Evolutionary conservation across 1,140 invertebrate species (phyloP).

Genomic region (Latrodectus geometricus): DNA sequence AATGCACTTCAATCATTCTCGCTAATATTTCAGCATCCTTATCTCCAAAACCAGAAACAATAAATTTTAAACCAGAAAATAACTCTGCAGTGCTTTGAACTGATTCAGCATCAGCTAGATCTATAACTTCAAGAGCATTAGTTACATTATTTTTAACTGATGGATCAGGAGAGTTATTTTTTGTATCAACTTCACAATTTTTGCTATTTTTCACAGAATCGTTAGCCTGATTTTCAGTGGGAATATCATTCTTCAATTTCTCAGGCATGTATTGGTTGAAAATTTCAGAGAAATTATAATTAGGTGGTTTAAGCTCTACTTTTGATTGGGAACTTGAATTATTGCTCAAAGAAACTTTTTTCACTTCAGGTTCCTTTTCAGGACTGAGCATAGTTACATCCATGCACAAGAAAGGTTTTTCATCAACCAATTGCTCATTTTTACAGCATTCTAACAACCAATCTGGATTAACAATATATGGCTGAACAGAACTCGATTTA

Average conservation of each 20-base stretch:
- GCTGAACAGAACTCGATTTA: slow-evolving; percentile 70
- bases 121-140: background rate
- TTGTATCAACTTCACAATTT: background rate
- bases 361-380: slow-evolving; percentile 11
- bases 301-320: background rate
- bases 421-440: slow-evolving; percentile 73
- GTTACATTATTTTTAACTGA: background rate
- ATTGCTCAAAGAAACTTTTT: background rate
- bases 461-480: slow-evolving; percentile 76
- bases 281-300: slow-evolving; percentile 25
- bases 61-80: slow-evolving; percentile 57
- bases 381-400: slow-evolving; percentile 7
- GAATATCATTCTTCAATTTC: background rate
- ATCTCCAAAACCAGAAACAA: slow-evolving; percentile 28
- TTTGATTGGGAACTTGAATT: background rate
- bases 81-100: slow-evolving; percentile 6
- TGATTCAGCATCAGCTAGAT: background rate
- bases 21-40: slow-evolving; percentile 67
- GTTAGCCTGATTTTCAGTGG: background rate
- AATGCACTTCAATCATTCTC: slow-evolving; percentile 55
- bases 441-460: slow-evolving; percentile 83
- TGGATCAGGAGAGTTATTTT: background rate
- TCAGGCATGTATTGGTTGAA: slow-evolving; percentile 32
- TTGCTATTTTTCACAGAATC: background rate
- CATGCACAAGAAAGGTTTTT: slow-evolving; percentile 68